phyloP scores from a whole-genome alignment of 1,140 invertebrate species.

The Myzus persicae region DNA sequence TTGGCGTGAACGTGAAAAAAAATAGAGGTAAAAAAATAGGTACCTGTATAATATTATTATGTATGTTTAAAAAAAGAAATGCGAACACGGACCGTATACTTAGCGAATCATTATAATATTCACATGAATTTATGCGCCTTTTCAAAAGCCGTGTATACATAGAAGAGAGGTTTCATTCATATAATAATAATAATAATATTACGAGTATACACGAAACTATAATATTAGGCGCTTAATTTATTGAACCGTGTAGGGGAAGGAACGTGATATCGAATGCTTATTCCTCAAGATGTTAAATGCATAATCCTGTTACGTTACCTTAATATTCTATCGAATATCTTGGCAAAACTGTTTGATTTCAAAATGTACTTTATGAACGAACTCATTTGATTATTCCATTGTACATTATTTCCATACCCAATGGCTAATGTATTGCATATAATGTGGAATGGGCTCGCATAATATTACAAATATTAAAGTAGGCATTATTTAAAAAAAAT shows the following conservation, averaged over 20 bases:
- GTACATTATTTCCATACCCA: not conserved
- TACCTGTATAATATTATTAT: not conserved
- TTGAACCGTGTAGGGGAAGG: not conserved
- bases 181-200: not conserved
- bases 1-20: not conserved
- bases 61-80: not conserved
- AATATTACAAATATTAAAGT: too few relatives aligned
- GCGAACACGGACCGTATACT: not conserved
- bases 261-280: not conserved
- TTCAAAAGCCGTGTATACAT: not conserved
- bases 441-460: not conserved
- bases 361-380: not conserved
- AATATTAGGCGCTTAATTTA: not conserved
- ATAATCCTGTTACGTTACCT: not conserved
- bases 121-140: not conserved
- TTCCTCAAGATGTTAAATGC: not conserved
- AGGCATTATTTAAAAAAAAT: not conserved
- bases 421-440: not conserved
- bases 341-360: not conserved
- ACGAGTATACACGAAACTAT: not conserved
- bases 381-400: not conserved
- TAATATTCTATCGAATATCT: not conserved
- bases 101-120: not conserved
- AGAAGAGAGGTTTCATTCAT: not conserved
- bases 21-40: not conserved